Base-by-base conservation (phyloP, 2,113 vertebrate species). In the Myiopsitta monachus region DNA sequence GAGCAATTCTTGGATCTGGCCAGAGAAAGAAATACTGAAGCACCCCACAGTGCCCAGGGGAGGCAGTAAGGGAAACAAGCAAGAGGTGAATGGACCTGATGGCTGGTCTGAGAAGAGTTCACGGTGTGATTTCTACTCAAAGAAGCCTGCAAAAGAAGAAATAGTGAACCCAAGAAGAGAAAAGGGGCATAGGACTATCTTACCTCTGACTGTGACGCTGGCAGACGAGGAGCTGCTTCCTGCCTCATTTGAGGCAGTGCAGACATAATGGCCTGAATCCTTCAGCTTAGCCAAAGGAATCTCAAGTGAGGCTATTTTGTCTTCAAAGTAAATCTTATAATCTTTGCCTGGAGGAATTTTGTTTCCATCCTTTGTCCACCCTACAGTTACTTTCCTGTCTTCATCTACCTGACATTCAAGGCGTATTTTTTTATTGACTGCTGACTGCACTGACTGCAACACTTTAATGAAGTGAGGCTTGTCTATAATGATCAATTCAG, bases 391-490 rank as follows among this genome's bases (percentile, higher is more conserved):
- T 97, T 99, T 99, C 94, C 98, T 99, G 94, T 99, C 99, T 98
- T 99, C 99, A 74, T 99, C 98, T 96, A 99, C 98, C 97, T 99
- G 99, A 91, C 99, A 99, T 96, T 99, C 99, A 93, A 99, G 99
- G 69, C 66, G 98, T 87, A 99, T 92, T 67, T 97, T 98, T 94
- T 99, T 98, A 95, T 98, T 99, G 96, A 99, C 98, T 64, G 99
- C 98, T 16, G 98, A 98, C 72, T 99, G 98, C 33, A 97, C 97
- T 14, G 99, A 90, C 83, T 99, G 98, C 95, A 99, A 90, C 59
- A 97, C 97, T 97, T 98, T 99, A 92, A 99, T 98, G 95, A 99
- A 99, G 95, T 95, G 98, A 7, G 99, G 99, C 91, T 99, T 99
- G 90, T 99, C 98, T 80, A 99, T 98, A 84, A 99, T 98, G 77